Evolutionary conservation across 2,113 vertebrate genomes (phyloP).

Genomic region (Tretioscincus oriximinensis): DNA sequence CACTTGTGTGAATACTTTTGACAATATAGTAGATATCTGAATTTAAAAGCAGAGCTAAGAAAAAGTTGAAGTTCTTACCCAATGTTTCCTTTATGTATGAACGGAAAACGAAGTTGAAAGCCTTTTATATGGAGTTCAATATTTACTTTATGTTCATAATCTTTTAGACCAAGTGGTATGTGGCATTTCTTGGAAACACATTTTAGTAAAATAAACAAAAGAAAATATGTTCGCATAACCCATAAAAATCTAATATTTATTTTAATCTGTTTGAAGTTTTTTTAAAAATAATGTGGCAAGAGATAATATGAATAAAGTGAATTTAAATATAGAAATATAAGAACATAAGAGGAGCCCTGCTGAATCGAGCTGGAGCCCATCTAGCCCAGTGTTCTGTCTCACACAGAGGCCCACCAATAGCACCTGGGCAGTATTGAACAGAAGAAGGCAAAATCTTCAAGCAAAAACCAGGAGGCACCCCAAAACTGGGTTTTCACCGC

Average conservation of each 20-base stretch:
- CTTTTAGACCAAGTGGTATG: neutral
- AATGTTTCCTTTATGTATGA: neutral
- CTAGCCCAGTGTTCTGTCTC: too few relatives aligned
- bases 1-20: too few relatives aligned
- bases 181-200: conserved; percentile 27
- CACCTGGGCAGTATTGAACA: too few relatives aligned
- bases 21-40: neutral
- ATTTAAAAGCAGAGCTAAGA: neutral
- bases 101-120: neutral
- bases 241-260: neutral
- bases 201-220: neutral
- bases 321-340: neutral
- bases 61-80: neutral
- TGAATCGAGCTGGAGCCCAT: too few relatives aligned
- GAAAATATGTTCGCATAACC: neutral
- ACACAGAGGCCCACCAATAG: too few relatives aligned
- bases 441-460: too few relatives aligned
- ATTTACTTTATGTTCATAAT: conserved; percentile 23
- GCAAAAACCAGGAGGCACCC: too few relatives aligned
- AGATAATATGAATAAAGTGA: neutral
- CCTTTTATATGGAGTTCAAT: neutral
- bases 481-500: too few relatives aligned
- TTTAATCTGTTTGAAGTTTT: neutral
- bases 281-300: neutral
- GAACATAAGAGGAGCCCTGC: too few relatives aligned